Base-by-base conservation (phyloP, 2,888 invertebrate species). In the Halictus quadricinctus region DNA sequence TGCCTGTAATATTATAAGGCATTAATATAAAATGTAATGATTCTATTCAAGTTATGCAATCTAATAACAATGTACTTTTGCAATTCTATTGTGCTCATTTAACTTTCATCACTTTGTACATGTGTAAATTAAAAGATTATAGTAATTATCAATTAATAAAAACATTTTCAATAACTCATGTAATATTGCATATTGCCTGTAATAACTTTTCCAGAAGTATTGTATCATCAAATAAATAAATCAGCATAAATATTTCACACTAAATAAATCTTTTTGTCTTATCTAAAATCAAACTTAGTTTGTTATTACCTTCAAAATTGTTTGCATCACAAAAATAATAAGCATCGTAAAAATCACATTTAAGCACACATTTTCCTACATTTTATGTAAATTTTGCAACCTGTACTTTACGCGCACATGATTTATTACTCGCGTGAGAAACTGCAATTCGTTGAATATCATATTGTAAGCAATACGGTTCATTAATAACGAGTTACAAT, bases 401-500 rank as follows among this genome's bases (percentile, higher is more conserved):
- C 25, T 12, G 4, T 46, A 41, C 36, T 74, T 74, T 12, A 60
- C 41, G 36, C 46, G 25, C n/a, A 36, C 10, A 46, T 29, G 75
- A 82, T 73, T 69, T 58, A 73, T 69, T 29, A 21, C 46, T 29
- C 21, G 18, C 64, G 21, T 5, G 29, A 15, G 29, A 18, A 25
- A 36, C 21, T 54, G 29, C 43, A 75, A 64, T 66, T 43, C 48
- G 41, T 48, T 21, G 54, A 69, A 48, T 12, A 60, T 76, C 69
- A 69, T 48, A 58, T 73, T 29, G 83, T 29, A 66, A 82, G 72
- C 69, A 66, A 41, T 66, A 76, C 21, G 15, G 41, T 69, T 21
- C 66, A 64, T 83, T 83, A 83, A 83, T 73, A 83, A 83, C 69
- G 76, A 83, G 54, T 73, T 77, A 73, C 69, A 43, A 29, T n/a